Evolutionary conservation across 53 echinoderm and acorn worm species (phyloP).

Genomic region (Patiria pectinifera): DNA sequence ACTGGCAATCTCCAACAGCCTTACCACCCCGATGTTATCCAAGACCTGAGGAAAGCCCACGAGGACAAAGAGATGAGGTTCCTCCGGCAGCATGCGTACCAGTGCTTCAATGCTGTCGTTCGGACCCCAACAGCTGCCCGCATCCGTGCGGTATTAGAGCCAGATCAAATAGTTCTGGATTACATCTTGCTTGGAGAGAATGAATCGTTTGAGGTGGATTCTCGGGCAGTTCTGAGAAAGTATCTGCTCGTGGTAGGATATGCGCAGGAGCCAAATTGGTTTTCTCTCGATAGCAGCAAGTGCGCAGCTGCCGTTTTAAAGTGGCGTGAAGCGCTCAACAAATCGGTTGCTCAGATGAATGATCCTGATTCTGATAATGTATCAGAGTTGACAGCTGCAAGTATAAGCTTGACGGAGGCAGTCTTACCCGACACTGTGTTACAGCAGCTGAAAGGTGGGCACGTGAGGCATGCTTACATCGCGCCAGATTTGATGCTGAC

Average conservation of each 20-base stretch:
- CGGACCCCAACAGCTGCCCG: neutral
- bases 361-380: neutral
- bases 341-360: neutral
- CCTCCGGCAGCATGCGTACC: neutral
- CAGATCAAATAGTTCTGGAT: neutral
- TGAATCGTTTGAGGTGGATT: conserved; percentile 7
- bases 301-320: neutral
- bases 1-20: conserved; percentile 1
- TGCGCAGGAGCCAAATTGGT: neutral
- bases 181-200: conserved; percentile 12
- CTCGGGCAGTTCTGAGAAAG: neutral
- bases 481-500: conserved; percentile 3
- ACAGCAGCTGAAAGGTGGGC: neutral
- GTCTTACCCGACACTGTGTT: neutral
- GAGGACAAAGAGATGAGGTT: neutral
- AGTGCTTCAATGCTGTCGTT: neutral
- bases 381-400: neutral
- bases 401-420: neutral
- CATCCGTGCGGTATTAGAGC: neutral
- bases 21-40: neutral
- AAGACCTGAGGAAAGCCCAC: neutral
- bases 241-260: neutral
- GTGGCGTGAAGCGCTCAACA: conserved; percentile 11
- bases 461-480: conserved; percentile 6
- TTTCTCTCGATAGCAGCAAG: conserved; percentile 1